phyloP scores from a whole-genome alignment of 2,888 invertebrate species.

The Thyatira batis region DNA sequence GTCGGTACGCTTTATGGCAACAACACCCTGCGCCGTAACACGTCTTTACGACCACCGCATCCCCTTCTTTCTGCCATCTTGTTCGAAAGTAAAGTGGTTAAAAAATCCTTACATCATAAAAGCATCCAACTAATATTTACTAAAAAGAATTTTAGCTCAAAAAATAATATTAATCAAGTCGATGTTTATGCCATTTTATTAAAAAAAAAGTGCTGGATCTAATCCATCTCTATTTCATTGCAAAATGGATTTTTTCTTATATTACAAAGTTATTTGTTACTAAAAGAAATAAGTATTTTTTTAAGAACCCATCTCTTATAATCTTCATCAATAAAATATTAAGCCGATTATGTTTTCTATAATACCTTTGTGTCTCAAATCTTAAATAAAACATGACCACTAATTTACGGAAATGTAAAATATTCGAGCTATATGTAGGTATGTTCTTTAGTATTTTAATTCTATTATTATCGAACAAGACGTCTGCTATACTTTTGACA shows the following conservation, averaged over 20 bases:
- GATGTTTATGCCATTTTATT: too few species aligned
- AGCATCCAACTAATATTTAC: constrained; percentile 29
- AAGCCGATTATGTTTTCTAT: constrained; percentile 38
- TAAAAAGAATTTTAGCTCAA: constrained; percentile 1
- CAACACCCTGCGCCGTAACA: constrained; percentile 62
- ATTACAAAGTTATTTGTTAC: too few species aligned
- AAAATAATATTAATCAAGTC: constrained; percentile 4
- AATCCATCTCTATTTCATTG: too few species aligned
- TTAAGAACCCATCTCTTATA: constrained; percentile 17
- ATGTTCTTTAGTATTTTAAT: constrained; percentile 18
- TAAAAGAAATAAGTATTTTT: constrained; percentile 15
- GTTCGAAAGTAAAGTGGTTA: constrained; percentile 59
- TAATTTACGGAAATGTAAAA: constrained; percentile 5
- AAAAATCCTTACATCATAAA: constrained; percentile 50
- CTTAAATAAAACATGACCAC: constrained; percentile 17
- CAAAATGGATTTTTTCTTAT: too few species aligned
- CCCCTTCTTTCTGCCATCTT: constrained; percentile 58
- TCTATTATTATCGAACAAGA: constrained; percentile 39
- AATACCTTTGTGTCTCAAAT: constrained; percentile 17
- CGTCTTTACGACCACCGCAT: constrained; percentile 67
- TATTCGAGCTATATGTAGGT: not conserved
- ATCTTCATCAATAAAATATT: constrained; percentile 26
- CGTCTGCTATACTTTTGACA: constrained; percentile 57
- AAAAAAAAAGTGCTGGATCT: too few species aligned
- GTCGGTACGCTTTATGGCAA: constrained; percentile 63